A percentile compares a stretch with the other conserved stretches of the same genome.
phyloP scores from a whole-genome alignment of 2,888 invertebrate species.

The Thera britannica region DNA sequence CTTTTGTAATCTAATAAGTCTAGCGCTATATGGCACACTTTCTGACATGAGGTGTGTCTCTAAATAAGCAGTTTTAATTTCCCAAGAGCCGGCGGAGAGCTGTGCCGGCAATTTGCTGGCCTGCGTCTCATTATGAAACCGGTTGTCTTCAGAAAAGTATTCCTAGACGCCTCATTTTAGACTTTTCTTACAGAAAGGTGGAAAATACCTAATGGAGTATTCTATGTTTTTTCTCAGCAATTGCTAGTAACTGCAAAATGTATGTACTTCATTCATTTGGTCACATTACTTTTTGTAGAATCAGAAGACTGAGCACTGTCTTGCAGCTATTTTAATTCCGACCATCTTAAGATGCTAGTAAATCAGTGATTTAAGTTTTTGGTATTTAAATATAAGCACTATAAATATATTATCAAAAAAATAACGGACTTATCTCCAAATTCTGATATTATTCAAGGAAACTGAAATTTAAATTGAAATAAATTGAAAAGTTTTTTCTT shows the following conservation, averaged over 20 bases:
- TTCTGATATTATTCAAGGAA: too few relatives aligned
- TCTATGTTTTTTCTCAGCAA: neutral
- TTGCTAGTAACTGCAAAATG: neutral
- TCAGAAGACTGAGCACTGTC: too few relatives aligned
- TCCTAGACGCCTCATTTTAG: conserved; percentile 29
- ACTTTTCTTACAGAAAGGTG: neutral
- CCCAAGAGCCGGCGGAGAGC: conserved; percentile 60
- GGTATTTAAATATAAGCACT: too few relatives aligned
- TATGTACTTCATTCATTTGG: neutral
- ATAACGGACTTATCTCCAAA: too few relatives aligned
- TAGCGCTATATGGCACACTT: conserved; percentile 41
- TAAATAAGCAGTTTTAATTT: conserved; percentile 72
- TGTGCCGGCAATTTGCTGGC: conserved; percentile 60
- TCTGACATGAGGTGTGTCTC: conserved; percentile 52
- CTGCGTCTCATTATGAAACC: conserved; percentile 61
- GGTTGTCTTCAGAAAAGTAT: conserved; percentile 59
- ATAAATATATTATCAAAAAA: too few relatives aligned
- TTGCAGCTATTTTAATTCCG: too few relatives aligned
- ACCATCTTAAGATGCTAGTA: too few relatives aligned
- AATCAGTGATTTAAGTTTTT: too few relatives aligned
- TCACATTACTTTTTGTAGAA: neutral
- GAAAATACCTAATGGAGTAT: neutral
- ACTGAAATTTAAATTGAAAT: too few relatives aligned
- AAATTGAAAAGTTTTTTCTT: too few relatives aligned
- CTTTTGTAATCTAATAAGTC: conserved; percentile 38